Evolutionary conservation across 2,888 invertebrate genomes (phyloP), one percentile per base, ranked within the genome.

Genomic region (Lasioglossum figueresi): DNA sequence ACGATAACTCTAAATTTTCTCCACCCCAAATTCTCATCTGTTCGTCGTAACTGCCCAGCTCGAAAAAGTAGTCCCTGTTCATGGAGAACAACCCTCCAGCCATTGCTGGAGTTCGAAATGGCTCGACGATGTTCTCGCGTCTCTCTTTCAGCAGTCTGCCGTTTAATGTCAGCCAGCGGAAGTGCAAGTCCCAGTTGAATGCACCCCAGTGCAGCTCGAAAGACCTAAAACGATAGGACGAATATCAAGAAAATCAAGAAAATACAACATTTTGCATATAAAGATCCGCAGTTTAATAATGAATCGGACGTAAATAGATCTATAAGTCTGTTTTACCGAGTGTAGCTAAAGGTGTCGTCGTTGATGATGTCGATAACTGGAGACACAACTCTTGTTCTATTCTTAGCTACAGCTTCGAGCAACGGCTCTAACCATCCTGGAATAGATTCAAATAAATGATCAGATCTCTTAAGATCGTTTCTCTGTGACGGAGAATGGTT

Each of bases 151-250:
- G 95, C 84, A 97, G 96, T 80, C 96, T 95, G 56, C 96, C 96
- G 45, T 97, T 97, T 0, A 98, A 96, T 81, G 97, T 97, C 89
- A 98, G 97, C 98, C 98, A 98, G 40, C 98, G 96, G 92, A 98
- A 99, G 94, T 99, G 99, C 27, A 99, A 96, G 90, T 98, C 98
- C 99, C 99, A 99, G 95, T 99, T 99, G 95, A 99, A 99, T 0
- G 99, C 99, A 5, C 99, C 99, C 98, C 99, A 99, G 92, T 99
- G 99, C 74, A 99, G 97, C 94, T 99, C 99, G 89, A 99, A 98
- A 84, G 98, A 98, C 92, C 99, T 98, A 4, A 97, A 76, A 86
- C 31, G 37, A 72, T 68, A 48, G 10, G 10, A 10, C 23, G 10
- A 52, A 10, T 3, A 10, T 52, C 6, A 48, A 19, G 0, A 48